Base-by-base conservation (phyloP, 2,888 invertebrate species). In the Hypomecis atomaria region DNA sequence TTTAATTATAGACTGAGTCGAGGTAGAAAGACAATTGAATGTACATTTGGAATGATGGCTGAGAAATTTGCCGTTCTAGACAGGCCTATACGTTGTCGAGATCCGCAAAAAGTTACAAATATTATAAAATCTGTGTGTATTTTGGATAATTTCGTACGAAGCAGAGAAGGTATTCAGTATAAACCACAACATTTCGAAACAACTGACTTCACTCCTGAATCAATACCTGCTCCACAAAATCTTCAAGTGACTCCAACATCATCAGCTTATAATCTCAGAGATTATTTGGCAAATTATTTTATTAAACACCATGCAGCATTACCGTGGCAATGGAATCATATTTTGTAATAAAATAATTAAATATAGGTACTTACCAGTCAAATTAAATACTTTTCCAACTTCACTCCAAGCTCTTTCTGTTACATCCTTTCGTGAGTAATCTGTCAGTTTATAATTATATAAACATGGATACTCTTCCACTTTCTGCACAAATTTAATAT, bases 161-260 rank as follows among this genome's bases (percentile, higher is more conserved):
- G 9, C 6, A 6, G 38, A 8, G 38, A 38, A 9, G 38, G 38
- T 38, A 38, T 38, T 38, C 38, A 8, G 9, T 38, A 38, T 38
- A 38, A 9, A 8, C 38, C 38, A 23, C 23, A 23, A 23, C 23
- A 23, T 23, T 23, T 23, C 23, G 23, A 23, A 23, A 23, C 23
- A 23, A 1, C 23, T 23, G 23, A 23, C 23, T 23, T 23, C 23
- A 23, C 23, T 23, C 23, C 23, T 23, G 23, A 58, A 34, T 54
- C 62, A 57, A 59, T 65, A 62, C 50, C 56, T 43, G 57, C 65
- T 36, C 68, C 65, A 47, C 57, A 65, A 52, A 47, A 68, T 60
- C 43, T 62, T 55, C 65, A 62, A 55, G 59, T 68, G 36, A 43
- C 43, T 6, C 10, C 55, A 44, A 37, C 44, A 13, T 10, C n/a